A percentile compares a stretch with the other conserved stretches of the same genome.
phyloP scores from a whole-genome alignment of 1,140 invertebrate species.

The Drosophila sturtevanti region DNA sequence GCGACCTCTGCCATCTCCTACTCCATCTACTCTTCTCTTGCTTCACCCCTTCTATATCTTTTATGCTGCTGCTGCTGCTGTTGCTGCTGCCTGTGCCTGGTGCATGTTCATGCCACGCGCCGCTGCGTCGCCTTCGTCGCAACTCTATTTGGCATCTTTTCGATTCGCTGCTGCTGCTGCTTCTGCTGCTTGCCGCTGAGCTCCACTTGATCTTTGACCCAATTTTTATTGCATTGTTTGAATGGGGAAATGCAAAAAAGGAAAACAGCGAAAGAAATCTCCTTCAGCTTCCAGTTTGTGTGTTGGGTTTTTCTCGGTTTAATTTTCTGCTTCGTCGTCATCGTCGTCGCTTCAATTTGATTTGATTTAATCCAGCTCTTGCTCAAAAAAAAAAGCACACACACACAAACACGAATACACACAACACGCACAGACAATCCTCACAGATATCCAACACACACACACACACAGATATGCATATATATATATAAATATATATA shows the following conservation, averaged over 20 bases:
- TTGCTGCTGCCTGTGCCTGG: slow-evolving; percentile 17
- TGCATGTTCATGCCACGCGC: slow-evolving; percentile 68
- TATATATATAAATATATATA: background rate
- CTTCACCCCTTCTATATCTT: slow-evolving; percentile 2
- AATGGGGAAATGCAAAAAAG: slow-evolving; percentile 53
- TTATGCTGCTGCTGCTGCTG: slow-evolving; percentile 34
- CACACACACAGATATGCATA: background rate
- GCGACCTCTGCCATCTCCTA: slow-evolving; percentile 59
- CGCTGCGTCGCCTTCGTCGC: slow-evolving; percentile 59
- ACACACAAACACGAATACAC: slow-evolving; percentile 9
- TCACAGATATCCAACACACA: background rate
- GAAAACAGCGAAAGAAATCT: slow-evolving; percentile 26
- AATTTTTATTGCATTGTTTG: slow-evolving; percentile 79
- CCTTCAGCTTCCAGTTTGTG: slow-evolving; percentile 10
- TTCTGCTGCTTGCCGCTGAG: slow-evolving; percentile 48
- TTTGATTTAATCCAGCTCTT: slow-evolving; percentile 59
- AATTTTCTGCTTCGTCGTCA: slow-evolving; percentile 63
- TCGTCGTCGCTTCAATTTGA: slow-evolving; percentile 60
- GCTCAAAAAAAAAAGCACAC: slow-evolving; percentile 15
- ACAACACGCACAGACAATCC: slow-evolving; percentile 4
- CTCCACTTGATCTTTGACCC: slow-evolving; percentile 82
- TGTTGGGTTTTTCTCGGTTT: slow-evolving; percentile 45
- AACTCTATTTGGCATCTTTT: slow-evolving; percentile 74
- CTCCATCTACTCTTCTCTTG: background rate
- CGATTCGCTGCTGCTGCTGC: slow-evolving; percentile 23